These are phyloP conservation scores for Samia ricini DNA, from an alignment of 1,140 invertebrate genomes.

Conservation along the genomic window DNA sequence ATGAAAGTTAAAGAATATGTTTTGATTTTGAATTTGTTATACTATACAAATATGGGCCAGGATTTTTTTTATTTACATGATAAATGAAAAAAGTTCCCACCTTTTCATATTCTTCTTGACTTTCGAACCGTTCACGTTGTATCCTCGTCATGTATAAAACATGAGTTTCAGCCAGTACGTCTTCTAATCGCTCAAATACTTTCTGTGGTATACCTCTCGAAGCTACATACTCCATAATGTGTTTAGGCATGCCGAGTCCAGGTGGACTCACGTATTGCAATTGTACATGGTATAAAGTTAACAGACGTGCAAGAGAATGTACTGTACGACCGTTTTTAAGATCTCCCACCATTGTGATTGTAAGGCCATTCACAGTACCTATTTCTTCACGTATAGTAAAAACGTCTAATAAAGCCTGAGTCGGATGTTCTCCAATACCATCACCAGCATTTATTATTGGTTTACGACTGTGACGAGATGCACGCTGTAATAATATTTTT, in stretches of 20 bases:
- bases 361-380: constrained; percentile 97
- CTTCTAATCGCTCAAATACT: constrained; percentile 85
- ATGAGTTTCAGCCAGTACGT: constrained; percentile 94
- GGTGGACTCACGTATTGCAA: constrained; percentile 93
- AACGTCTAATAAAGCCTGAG: constrained; percentile 97
- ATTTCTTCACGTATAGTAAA: constrained; percentile 99
- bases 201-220: constrained; percentile 89
- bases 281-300: constrained; percentile 94
- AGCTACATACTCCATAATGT: constrained; percentile 88
- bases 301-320: constrained; percentile 94
- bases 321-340: constrained; percentile 98
- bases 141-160: constrained; percentile 99
- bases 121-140: constrained; percentile 94
- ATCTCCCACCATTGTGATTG: constrained; percentile 96
- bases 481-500: constrained; percentile 79
- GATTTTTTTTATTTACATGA: too few species aligned
- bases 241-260: constrained; percentile 93
- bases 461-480: constrained; percentile 88
- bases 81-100: constrained; percentile 67
- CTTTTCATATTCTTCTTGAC: constrained; percentile 91
- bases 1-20: too few species aligned
- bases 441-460: constrained; percentile 99
- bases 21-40: too few species aligned
- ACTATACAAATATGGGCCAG: too few species aligned
- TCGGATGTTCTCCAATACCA: constrained; percentile 98